Evolutionary conservation across 2,113 vertebrate species (phyloP).

Genomic region (Arvicanthis niloticus): DNA sequence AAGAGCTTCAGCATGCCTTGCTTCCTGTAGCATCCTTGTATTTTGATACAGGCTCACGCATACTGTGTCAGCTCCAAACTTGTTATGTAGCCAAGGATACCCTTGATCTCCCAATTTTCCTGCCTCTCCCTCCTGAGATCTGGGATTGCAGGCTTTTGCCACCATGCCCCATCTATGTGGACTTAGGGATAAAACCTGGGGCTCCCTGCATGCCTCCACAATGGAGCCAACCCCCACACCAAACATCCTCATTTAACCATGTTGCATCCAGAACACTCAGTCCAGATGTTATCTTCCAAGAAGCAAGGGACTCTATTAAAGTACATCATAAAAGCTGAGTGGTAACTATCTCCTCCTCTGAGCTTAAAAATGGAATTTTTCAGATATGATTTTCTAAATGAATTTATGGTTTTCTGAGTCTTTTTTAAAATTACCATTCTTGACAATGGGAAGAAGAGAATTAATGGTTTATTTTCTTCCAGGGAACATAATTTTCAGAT

Average conservation of each 20-base stretch:
- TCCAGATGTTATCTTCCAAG: neutral
- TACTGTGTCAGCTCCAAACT: neutral
- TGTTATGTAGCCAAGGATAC: neutral
- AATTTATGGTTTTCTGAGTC: conserved; percentile 23
- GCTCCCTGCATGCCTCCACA: too few species aligned
- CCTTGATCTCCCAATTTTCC: neutral
- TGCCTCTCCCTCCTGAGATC: neutral
- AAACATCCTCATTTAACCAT: neutral
- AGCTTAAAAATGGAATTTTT: conserved; percentile 21
- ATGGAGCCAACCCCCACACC: neutral
- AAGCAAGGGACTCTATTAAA: neutral
- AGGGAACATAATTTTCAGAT: conserved; percentile 46
- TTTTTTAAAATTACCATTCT: neutral
- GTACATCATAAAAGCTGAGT: neutral
- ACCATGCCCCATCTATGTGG: neutral
- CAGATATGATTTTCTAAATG: neutral
- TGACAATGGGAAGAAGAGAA: neutral
- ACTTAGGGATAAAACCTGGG: neutral
- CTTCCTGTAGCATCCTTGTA: neutral
- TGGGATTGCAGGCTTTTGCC: neutral
- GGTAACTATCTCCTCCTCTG: neutral
- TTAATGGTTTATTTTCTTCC: conserved; percentile 49
- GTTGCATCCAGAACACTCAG: neutral
- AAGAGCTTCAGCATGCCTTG: neutral
- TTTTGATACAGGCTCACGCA: neutral